Conservation (phyloP, 2,888 invertebrate genomes). For the Lasioglossum figueresi region DNA sequence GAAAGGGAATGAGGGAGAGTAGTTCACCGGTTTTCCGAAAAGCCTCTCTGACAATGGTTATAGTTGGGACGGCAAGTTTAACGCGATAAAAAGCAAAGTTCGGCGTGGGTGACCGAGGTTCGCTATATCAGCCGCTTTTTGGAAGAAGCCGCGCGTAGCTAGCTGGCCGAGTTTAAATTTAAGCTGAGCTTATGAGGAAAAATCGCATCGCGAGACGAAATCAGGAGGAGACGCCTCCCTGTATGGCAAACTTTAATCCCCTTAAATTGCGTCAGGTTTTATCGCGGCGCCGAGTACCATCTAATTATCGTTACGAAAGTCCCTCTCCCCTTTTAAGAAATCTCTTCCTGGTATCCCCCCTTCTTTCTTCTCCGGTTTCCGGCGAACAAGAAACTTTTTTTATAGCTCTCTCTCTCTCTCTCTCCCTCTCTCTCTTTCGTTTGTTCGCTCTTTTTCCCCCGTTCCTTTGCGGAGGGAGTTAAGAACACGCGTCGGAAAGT, state of each 20-base stretch:
- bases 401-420: neutral
- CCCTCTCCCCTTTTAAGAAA: neutral
- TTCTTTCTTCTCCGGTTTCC: neutral
- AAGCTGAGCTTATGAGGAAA: slow-evolving; percentile 53
- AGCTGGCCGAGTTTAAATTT: slow-evolving; percentile 52
- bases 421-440: neutral
- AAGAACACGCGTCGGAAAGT: slow-evolving; percentile 45
- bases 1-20: neutral
- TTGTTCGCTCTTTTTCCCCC: neutral
- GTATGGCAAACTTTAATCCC: slow-evolving; percentile 41
- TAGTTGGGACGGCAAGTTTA: slow-evolving; percentile 48
- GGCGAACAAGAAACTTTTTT: slow-evolving; percentile 15
- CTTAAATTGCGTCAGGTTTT: slow-evolving; percentile 33
- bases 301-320: slow-evolving; percentile 35
- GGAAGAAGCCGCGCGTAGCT: slow-evolving; percentile 37
- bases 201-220: slow-evolving; percentile 39
- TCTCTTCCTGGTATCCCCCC: neutral
- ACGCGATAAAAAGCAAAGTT: slow-evolving; percentile 58
- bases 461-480: neutral
- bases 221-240: slow-evolving; percentile 18
- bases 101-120: neutral
- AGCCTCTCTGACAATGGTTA: slow-evolving; percentile 14
- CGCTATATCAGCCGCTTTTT: slow-evolving; percentile 42
- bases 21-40: slow-evolving; percentile 7
- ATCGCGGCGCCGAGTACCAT: slow-evolving; percentile 28